Evolutionary conservation across 1,140 invertebrate genomes (phyloP), one percentile per base, ranked within the genome.

Genomic region (Cydia amplana): DNA sequence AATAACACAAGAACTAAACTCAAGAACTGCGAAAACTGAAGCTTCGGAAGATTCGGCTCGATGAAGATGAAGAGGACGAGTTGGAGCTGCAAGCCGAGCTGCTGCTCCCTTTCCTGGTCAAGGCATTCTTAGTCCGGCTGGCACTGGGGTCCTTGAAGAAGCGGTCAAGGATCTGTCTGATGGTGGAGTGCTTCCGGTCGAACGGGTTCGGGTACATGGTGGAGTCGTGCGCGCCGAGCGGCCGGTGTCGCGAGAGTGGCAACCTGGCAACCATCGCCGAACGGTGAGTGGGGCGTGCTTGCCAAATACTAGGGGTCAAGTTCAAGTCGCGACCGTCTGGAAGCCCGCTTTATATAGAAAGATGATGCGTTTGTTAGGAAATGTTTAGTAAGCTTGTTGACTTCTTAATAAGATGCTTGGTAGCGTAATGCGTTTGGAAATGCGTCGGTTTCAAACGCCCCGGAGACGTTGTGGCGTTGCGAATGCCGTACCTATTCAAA

Each of bases 201-300:
- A 96, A 96, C 63, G 95, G 95, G 87, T 96, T 96, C 5, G 95
- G 95, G 85, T 95, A 96, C 95, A 96, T 96, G 74, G 87, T 93
- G 78, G 67, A 74, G 43, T 74, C 67, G 75, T 72, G 74, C 36
- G 46, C 49, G 73, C 49, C 14, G 75, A 63, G 55, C 60, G 82
- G 84, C 83, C 81, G 80, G 78, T 73, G 64, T 40, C 16, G 28
- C 18, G 51, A 51, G 43, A 25, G 28, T 55, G 28, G 25, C 77
- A 1, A 73, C 75, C 55, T 55, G 28, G 25, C 77, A 1, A 73
- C 75, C 55, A 72, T 51, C 72, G 67, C 73, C 75, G 49, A 70
- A 75, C 78, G 79, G 75, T 79, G 72, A 36, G 28, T 73, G 63
- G 75, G 76, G 78, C 72, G 20, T 55, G 64, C 12, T 80, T 73